Evolutionary conservation across 2,113 vertebrate species (phyloP), one percentile per base, ranked within the genome.

Genomic region (Triplophysa dalaica): DNA sequence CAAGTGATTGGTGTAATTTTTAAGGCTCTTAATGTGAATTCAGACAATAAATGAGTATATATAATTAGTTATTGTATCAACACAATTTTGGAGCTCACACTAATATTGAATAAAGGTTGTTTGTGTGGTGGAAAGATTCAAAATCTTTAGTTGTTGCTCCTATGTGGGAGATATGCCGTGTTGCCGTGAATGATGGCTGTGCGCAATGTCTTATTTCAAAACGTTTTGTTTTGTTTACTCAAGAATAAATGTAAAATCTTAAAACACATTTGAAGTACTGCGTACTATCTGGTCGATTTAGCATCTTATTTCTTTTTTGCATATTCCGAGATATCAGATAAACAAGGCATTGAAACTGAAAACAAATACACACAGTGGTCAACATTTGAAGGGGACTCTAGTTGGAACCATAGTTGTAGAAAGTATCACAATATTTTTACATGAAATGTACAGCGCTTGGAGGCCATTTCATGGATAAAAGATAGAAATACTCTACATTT

Each of bases 111-210:
- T 7, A 8, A 60, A 73, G 54, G 21, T 75, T 63, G 14, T 75
- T 48, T 75, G 41, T 75, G 72, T 75, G 58, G 72, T 75, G 38
- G 72, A 8, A 65, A 77, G 33, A 64, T 70, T 70, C n/a, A 45
- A 62, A 75, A 45, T 50, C 70, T 68, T 79, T 65, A 67, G 70
- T 74, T 78, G 58, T 75, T 77, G 65, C 54, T 58, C 54, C 19
- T 21, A 21, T 19, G 8, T n/a, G 17, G 54, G 54, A 10, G 19
- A 58, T n/a, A 58, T 21, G 54, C 54, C 7, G 54, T 58, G 54
- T 6, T 58, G 38, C 38, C 9, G 6, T 75, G 19, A 75, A 48
- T 62, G 26, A 75, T 48, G 72, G 72, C 58, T 6, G 13, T 63
- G 38, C 3, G 14, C 58, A 48, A 48, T 61, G 72, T 75, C 72